phyloP scores from a whole-genome alignment of 2,888 invertebrate species.

The Ctena decussata region DNA sequence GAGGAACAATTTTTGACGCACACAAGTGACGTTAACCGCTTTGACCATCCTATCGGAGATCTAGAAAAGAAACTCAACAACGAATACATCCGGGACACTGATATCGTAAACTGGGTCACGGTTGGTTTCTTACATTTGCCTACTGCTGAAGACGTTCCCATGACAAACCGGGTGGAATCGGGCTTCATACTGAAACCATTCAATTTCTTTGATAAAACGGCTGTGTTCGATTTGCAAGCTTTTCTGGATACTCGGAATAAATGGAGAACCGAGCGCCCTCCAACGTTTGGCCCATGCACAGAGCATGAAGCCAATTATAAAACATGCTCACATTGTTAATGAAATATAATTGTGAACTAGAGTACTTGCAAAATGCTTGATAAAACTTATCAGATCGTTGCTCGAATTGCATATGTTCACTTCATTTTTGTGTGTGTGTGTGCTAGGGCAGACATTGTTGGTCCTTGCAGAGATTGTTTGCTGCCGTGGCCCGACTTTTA shows the following conservation, averaged over 20 bases:
- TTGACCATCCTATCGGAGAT: conserved; percentile 60
- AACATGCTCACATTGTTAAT: conserved; percentile 6
- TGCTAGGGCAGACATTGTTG: no score
- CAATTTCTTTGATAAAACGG: conserved; percentile 73
- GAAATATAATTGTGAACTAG: no score
- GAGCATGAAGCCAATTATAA: conserved; percentile 11
- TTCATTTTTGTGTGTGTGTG: no score
- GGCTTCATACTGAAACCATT: conserved; percentile 73
- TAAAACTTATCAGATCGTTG: no score
- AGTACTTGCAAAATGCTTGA: no score
- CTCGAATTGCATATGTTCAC: no score
- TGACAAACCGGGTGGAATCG: conserved; percentile 68
- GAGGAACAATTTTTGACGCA: conserved; percentile 62
- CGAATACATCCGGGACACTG: conserved; percentile 67
- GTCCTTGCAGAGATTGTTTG: no score
- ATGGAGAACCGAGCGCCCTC: conserved; percentile 39
- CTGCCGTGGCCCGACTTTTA: no score
- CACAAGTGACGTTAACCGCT: conserved; percentile 56
- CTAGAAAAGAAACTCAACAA: conserved; percentile 64
- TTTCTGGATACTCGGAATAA: conserved; percentile 46
- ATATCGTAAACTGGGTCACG: conserved; percentile 72
- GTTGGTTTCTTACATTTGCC: conserved; percentile 74
- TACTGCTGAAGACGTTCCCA: conserved; percentile 71
- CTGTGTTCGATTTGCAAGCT: conserved; percentile 67
- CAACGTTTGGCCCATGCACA: conserved; percentile 34